Conservation (phyloP, 2,113 vertebrate species). For the Ptilonorhynchus violaceus region DNA sequence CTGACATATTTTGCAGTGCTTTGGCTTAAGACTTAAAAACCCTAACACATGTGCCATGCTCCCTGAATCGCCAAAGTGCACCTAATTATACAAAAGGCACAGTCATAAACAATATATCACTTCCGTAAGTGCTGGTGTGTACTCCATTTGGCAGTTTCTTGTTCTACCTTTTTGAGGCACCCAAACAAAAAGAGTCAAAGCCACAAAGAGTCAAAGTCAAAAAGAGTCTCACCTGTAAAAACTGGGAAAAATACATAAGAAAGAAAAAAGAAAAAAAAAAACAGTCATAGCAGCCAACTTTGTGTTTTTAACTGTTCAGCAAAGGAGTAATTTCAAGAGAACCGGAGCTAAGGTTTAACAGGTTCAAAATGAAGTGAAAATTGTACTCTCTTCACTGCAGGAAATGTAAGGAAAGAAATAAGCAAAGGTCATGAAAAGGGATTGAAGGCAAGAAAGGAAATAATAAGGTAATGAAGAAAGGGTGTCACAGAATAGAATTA, state of each 20-base stretch:
- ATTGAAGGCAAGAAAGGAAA: background rate
- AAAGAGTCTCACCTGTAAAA: background rate
- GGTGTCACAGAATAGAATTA: background rate
- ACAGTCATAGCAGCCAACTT: background rate
- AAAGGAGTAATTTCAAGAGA: background rate
- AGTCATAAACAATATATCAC: background rate
- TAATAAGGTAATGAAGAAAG: background rate
- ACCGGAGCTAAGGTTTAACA: background rate
- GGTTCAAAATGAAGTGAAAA: background rate
- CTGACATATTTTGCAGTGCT: background rate
- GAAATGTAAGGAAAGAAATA: background rate
- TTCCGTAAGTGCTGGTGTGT: background rate
- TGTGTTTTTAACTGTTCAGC: background rate
- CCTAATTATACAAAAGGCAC: background rate
- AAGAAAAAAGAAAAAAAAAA: background rate
- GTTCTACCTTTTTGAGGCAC: background rate
- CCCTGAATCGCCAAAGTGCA: background rate
- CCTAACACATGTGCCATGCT: background rate
- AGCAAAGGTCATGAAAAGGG: background rate
- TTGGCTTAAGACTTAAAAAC: background rate
- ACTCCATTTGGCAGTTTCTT: background rate
- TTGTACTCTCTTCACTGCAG: background rate
- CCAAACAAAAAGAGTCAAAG: background rate
- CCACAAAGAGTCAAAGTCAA: background rate
- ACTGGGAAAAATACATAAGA: background rate